These are phyloP conservation scores for Pteronotus mesoamericanus DNA, from an alignment of 2,797 vertebrate genomes.

Conservation along the genomic window DNA sequence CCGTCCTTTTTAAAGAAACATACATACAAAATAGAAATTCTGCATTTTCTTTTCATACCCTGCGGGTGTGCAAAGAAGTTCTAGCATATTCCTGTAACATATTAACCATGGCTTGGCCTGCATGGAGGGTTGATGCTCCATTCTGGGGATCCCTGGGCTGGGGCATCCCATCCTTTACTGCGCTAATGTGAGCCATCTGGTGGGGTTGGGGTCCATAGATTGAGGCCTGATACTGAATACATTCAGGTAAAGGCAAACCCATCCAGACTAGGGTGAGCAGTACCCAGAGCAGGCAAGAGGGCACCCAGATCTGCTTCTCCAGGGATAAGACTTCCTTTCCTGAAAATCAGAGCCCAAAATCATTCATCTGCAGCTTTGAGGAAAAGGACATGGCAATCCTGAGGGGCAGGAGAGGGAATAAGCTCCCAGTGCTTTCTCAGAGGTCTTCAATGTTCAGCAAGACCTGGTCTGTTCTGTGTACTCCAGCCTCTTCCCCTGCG, in stretches of 20 bases:
- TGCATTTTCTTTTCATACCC: not conserved
- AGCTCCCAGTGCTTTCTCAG: rapidly evolving
- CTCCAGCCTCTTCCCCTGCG: too few relatives aligned
- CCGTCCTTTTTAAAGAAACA: not conserved
- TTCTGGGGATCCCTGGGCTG: not conserved
- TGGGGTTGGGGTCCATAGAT: not conserved
- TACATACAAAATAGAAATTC: not conserved
- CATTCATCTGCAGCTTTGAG: not conserved
- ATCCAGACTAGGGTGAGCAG: rapidly evolving
- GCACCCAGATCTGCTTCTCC: not conserved
- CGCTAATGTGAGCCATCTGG: too few relatives aligned
- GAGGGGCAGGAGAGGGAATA: not conserved
- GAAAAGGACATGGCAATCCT: not conserved
- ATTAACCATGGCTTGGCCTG: not conserved
- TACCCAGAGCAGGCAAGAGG: not conserved
- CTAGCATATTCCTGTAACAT: not conserved
- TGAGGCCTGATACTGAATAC: not conserved
- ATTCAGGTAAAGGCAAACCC: too few relatives aligned
- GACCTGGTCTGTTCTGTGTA: not conserved
- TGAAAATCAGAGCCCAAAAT: not conserved
- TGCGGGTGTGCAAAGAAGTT: not conserved
- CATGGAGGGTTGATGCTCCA: not conserved
- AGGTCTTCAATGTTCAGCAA: not conserved
- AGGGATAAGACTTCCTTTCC: not conserved
- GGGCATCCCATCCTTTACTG: not conserved